Evolutionary conservation across 2,888 invertebrate genomes (phyloP), one percentile per base, ranked within the genome.

Genomic region (Alviniconcha strummeri): DNA sequence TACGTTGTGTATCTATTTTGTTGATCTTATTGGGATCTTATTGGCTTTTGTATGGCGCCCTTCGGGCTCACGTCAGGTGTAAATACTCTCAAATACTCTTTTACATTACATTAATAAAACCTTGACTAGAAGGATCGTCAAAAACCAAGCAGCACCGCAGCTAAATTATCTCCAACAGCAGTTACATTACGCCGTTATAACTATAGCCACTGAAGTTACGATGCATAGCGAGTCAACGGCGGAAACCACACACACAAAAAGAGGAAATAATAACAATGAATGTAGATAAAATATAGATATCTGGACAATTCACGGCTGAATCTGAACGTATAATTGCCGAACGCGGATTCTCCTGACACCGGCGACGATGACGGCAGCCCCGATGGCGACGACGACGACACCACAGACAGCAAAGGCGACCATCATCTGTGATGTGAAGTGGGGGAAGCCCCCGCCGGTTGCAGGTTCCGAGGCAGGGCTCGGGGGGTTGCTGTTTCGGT

Each of bases 401-500:
- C 36, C 69, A 52, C 17, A 4, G n/a, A 67, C 56, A 55, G 71
- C 11, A 55, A 52, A 19, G 56, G 55, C 69, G 17, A 76, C 13
- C 80, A 80, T 5, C 69, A 74, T 1, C 15, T 74, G 17, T n/a
- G 6, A 17, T 60, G 78, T 17, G 60, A 11, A 4, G 76, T 9
- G n/a, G 15, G 8, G 2, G 57, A 57, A n/a, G 77, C 11, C 54
- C 7, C 6, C 17, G 79, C 0, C 76, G 69, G 5, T 36, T 57
- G 13, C 7, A 56, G 8, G 64, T 7, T 55, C 71, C 11, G 52
- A 15, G 1, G 67, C 0, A 15, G 57, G 11, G 9, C n/a, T 4
- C 7, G 9, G 54, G 17, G 15, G 52, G 13, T 60, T 57, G 19
- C 84, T 82, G 79, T 87, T 87, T 74, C 84, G 85, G 77, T 85